Evolutionary conservation across 1,140 invertebrate species (phyloP).

Genomic region (Lasioglossum baleicum): DNA sequence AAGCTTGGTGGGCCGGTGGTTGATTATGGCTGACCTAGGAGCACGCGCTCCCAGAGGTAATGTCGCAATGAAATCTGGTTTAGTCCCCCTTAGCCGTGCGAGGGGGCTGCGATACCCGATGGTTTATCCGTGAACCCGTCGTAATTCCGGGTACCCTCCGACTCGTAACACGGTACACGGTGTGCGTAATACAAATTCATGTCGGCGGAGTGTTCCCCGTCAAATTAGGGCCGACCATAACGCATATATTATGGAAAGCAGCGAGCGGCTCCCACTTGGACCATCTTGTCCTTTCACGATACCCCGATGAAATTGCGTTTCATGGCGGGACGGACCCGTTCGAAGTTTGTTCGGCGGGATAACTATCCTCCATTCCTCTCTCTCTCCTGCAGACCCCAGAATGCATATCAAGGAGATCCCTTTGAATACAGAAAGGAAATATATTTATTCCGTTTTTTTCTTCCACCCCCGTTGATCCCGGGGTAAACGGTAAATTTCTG

Average conservation of each 20-base stretch:
- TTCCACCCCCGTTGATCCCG: background rate
- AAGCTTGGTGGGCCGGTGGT: no score
- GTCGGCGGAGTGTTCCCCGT: slow-evolving; percentile 57
- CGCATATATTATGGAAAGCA: slow-evolving; percentile 61
- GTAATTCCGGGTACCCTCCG: slow-evolving; percentile 9
- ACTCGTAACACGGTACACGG: slow-evolving; percentile 41
- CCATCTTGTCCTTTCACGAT: slow-evolving; percentile 14
- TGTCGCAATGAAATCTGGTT: slow-evolving; percentile 53
- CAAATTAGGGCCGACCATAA: slow-evolving; percentile 62
- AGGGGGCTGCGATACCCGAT: slow-evolving; percentile 21
- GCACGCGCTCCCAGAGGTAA: slow-evolving; percentile 28
- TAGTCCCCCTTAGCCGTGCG: slow-evolving; percentile 43
- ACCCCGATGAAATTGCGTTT: slow-evolving; percentile 6
- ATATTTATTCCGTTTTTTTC: background rate
- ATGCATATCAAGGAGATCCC: background rate
- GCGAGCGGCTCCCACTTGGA: slow-evolving; percentile 35
- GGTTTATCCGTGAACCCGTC: slow-evolving; percentile 32
- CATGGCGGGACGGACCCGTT: background rate
- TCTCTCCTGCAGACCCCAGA: no score
- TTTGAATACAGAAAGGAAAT: background rate
- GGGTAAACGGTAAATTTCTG: background rate
- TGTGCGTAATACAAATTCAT: slow-evolving; percentile 60
- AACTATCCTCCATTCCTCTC: background rate
- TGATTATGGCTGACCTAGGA: background rate
- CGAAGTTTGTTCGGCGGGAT: background rate